A percentile compares a stretch with the other conserved stretches of the same genome.
Evolutionary conservation across 2,113 vertebrate genomes (phyloP).

Genomic region (Microcebus griseorufus): DNA sequence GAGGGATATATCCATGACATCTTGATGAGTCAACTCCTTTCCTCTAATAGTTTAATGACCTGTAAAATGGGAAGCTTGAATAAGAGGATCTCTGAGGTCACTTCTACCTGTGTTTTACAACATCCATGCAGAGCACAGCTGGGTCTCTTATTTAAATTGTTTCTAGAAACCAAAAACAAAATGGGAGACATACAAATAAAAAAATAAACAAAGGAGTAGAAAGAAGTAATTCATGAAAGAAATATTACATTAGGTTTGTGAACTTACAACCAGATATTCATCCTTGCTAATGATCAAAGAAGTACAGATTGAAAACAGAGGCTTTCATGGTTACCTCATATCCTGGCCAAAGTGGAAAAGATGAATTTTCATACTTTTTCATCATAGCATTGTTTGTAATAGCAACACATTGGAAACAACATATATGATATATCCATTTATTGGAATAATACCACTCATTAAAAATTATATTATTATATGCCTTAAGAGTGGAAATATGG

Average conservation of each 20-base stretch:
- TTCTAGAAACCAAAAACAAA: slow-evolving; percentile 29
- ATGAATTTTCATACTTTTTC: not conserved
- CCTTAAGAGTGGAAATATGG: not conserved
- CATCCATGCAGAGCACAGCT: not conserved
- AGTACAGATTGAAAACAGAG: slow-evolving; percentile 3
- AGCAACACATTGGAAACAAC: not conserved
- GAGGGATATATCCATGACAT: not conserved
- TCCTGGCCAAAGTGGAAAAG: slow-evolving; percentile 6
- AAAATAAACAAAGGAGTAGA: not conserved
- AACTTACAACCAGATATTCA: not conserved
- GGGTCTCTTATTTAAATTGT: not conserved
- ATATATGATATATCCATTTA: not conserved
- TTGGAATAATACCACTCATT: not conserved
- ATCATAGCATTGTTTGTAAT: not conserved
- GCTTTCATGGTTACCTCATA: not conserved
- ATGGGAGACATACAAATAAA: not conserved
- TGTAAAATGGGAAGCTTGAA: not conserved
- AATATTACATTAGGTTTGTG: not conserved
- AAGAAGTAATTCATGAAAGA: not conserved
- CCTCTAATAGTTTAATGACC: not conserved
- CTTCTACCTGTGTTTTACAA: not conserved
- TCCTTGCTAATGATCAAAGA: not conserved
- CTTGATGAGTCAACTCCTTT: not conserved
- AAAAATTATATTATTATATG: not conserved
- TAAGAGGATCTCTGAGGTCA: not conserved